A percentile compares a stretch with the other conserved stretches of the same genome.
Conservation (phyloP, 2,113 vertebrate genomes). For the Halichoeres trimaculatus region DNA sequence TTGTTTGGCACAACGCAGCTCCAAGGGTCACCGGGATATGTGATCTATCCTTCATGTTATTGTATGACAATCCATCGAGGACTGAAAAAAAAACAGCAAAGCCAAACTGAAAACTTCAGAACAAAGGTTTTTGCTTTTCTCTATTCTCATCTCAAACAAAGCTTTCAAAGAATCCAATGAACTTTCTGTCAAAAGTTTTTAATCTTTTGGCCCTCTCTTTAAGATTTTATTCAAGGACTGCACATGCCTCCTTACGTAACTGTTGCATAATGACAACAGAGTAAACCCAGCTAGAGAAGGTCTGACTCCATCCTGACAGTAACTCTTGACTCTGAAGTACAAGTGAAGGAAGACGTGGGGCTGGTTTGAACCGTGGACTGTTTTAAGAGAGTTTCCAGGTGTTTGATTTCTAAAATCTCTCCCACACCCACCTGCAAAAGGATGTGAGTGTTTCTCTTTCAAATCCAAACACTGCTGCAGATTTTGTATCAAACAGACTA, state of each 20-base stretch:
- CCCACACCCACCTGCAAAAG: not conserved
- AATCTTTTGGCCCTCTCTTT: not conserved
- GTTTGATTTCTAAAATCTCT: not conserved
- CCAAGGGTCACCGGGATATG: too few species aligned
- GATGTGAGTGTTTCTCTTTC: not conserved
- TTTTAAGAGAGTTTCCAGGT: not conserved
- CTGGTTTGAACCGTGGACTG: not conserved
- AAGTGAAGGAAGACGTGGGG: not conserved
- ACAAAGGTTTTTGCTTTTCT: not conserved
- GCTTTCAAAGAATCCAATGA: not conserved
- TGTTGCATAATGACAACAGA: constrained; percentile 20
- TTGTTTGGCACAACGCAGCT: too few species aligned
- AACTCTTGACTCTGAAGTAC: not conserved
- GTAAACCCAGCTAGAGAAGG: not conserved
- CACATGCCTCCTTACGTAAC: constrained; percentile 19
- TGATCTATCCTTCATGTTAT: too few species aligned
- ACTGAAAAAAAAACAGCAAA: too few species aligned
- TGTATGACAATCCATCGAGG: too few species aligned
- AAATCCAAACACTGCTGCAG: not conserved
- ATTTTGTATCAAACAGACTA: not conserved
- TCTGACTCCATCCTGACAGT: constrained; percentile 13
- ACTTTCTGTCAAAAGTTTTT: not conserved
- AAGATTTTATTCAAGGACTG: not conserved
- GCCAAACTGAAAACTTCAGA: too few species aligned
- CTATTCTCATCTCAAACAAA: not conserved